Percentiles rank a stretch among this genome's conserved stretches.
Evolutionary conservation across 2,888 invertebrate species (phyloP).

Genomic region (Tinea trinotella): DNA sequence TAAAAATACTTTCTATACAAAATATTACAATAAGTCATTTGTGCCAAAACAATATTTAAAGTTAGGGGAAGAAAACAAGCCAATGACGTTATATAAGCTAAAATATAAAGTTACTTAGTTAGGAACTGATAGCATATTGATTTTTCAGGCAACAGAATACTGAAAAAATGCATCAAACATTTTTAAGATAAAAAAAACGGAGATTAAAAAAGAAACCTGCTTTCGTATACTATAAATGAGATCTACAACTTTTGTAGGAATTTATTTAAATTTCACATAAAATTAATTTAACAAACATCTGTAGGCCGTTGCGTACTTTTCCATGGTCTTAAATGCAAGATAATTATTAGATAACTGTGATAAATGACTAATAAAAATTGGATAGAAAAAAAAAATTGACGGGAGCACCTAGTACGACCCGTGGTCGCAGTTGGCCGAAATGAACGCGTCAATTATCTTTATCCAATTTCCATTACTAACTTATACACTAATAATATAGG

Average conservation of each 20-base stretch:
- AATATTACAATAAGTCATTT: too few species aligned
- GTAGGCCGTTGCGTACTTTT: not conserved
- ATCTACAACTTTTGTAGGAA: slow-evolving; percentile 16
- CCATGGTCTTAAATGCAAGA: not conserved
- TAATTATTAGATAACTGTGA: not conserved
- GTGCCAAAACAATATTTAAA: too few species aligned
- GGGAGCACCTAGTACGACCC: too few species aligned
- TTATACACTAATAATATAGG: too few species aligned
- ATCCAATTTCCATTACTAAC: too few species aligned
- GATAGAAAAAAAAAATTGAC: too few species aligned
- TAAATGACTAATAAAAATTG: too few species aligned
- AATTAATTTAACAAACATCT: not conserved
- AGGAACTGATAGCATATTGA: slow-evolving; percentile 67
- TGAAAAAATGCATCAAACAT: slow-evolving; percentile 1
- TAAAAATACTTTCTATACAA: too few species aligned
- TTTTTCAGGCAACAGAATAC: slow-evolving; percentile 27
- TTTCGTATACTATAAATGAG: slow-evolving; percentile 13
- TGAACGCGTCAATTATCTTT: too few species aligned
- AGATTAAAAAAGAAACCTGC: not conserved
- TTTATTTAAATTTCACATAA: not conserved
- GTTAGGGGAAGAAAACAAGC: too few species aligned
- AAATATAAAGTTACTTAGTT: slow-evolving; percentile 60
- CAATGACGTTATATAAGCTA: too few species aligned
- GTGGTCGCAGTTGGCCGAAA: too few species aligned
- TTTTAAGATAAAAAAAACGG: not conserved